These are phyloP conservation scores for Lanius ludovicianus DNA, from an alignment of 2,113 vertebrate species.

Conservation along the genomic window DNA sequence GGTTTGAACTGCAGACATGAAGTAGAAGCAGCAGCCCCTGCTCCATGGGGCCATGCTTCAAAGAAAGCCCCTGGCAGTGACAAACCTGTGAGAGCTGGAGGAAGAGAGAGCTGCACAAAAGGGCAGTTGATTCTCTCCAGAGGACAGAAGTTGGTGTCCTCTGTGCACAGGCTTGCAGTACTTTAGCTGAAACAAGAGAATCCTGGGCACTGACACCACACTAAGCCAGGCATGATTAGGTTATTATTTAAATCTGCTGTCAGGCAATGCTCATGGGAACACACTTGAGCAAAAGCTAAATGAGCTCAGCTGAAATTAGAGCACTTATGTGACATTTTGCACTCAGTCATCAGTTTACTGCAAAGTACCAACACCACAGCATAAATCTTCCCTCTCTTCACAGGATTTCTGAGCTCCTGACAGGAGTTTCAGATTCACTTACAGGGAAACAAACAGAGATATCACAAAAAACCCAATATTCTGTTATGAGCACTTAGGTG, in stretches of 20 bases:
- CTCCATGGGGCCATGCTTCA: rapidly evolving
- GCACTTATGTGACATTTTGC: slow-evolving; percentile 16
- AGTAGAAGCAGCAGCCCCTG: not conserved
- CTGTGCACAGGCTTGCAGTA: not conserved
- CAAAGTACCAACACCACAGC: not conserved
- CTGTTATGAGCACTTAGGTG: not conserved
- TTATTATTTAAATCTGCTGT: slow-evolving; percentile 38
- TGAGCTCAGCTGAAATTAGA: slow-evolving; percentile 49
- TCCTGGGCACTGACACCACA: not conserved
- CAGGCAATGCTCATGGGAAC: slow-evolving; percentile 26
- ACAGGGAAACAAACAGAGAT: not conserved
- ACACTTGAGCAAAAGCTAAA: slow-evolving; percentile 42
- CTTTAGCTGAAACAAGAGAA: not conserved
- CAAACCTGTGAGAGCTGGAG: not conserved
- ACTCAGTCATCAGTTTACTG: not conserved
- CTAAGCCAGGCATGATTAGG: not conserved
- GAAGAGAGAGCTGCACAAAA: not conserved
- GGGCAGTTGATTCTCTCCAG: not conserved
- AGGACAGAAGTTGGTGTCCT: not conserved
- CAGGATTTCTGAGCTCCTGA: not conserved
- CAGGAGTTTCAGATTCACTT: not conserved
- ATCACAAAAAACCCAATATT: not conserved
- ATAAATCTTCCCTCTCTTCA: not conserved
- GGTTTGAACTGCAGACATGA: not conserved
- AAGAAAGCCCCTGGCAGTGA: not conserved